Base-by-base conservation (phyloP, 2,113 vertebrate genomes). In the Heterochromis multidens region DNA sequence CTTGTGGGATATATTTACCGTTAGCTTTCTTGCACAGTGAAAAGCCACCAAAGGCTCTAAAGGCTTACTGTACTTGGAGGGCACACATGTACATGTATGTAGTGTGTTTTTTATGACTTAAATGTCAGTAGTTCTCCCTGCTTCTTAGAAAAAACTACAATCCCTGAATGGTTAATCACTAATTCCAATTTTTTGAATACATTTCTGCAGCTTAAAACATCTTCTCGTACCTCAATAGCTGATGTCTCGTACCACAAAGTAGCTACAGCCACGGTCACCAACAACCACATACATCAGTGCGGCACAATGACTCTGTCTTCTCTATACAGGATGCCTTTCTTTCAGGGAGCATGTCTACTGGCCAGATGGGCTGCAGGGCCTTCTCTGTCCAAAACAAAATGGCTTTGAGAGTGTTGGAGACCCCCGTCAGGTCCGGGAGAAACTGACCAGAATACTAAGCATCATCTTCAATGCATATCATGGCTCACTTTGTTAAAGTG, bases 361-460 rank as follows among this genome's bases (percentile, higher is more conserved):
- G 87, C 92, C 92, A 94, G 94, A 94, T 94, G 94, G 92, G 92
- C 90, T 83, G 84, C 84, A 79, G 81, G 83, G 91, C 81, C 70
- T 83, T 85, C 85, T 90, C 89, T 80, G 90, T 86, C 77, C 87
- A 57, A 80, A 91, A 94, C 91, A 94, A 92, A 93, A 90, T 84
- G 80, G 83, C 94, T 93, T 93, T 92, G 92, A 95, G 84, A 90
- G 89, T 84, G 85, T 35, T 84, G 78, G 89, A 89, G 88, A 91
- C 90, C 91, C 91, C 82, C 86, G 87, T 91, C 87, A 91, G 88
- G 91, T 93, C 86, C 23, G 65, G 61, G 83, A 79, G 65, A 70
- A 25, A 88, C 89, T 89, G 91, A 92, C 82, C 86, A 81, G 94
- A 95, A 95, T 95, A 93, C 91, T 94, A 95, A 95, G 81, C 65